Evolutionary conservation across 1,140 invertebrate genomes (phyloP).

Genomic region (Sycobia sp.): DNA sequence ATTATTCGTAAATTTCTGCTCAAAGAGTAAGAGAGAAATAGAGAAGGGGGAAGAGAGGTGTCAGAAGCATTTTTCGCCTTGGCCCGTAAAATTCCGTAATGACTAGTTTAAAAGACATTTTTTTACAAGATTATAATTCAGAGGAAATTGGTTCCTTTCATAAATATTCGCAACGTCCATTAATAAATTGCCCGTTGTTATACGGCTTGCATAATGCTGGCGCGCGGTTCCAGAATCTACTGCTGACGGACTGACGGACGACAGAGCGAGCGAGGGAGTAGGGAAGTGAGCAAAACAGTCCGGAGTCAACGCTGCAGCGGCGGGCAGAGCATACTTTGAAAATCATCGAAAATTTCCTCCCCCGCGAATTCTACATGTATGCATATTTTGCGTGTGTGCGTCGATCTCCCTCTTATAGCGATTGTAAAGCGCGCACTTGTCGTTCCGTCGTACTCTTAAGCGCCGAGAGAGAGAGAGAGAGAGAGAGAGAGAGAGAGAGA

Average conservation of each 20-base stretch:
- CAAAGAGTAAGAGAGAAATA: too few relatives aligned
- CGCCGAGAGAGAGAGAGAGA: neutral
- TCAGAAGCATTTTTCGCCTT: conserved; percentile 6
- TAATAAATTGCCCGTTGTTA: conserved; percentile 16
- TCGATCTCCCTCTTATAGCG: too few relatives aligned
- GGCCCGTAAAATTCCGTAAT: neutral
- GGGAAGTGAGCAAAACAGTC: too few relatives aligned
- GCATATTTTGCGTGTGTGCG: too few relatives aligned
- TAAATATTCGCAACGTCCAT: conserved; percentile 14
- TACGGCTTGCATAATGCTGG: neutral
- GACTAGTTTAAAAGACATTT: conserved; percentile 22
- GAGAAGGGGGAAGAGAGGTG: too few relatives aligned
- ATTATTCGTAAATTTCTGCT: neutral
- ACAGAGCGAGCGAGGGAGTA: too few relatives aligned
- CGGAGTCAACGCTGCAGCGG: neutral
- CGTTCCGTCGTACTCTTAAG: neutral
- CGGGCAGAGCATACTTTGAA: conserved; percentile 1
- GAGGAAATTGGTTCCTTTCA: conserved; percentile 15
- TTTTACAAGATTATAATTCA: conserved; percentile 14
- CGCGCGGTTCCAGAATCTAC: too few relatives aligned
- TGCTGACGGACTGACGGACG: too few relatives aligned
- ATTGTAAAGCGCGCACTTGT: neutral
- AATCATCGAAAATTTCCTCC: conserved; percentile 14
- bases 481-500: neutral
- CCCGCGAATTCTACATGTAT: too few relatives aligned